A percentile compares a stretch with the other conserved stretches of the same genome.
phyloP scores from a whole-genome alignment of 2,113 vertebrate species.

The Mormyrus lacerda region DNA sequence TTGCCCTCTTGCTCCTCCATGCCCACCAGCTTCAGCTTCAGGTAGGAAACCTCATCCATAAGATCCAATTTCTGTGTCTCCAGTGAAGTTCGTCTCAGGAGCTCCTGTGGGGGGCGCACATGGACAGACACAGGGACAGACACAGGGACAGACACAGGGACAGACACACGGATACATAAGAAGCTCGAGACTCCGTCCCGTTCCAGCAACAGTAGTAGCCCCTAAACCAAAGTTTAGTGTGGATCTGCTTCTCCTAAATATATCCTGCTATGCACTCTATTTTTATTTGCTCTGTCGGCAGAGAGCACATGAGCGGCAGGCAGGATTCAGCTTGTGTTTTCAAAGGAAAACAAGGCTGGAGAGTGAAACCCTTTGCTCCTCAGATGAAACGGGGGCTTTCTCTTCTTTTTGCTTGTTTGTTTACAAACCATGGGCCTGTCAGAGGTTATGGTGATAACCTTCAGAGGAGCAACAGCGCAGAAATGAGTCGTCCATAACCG shows the following conservation, averaged over 20 bases:
- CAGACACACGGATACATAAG: slow-evolving; percentile 29
- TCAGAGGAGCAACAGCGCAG: background rate
- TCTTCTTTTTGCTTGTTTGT: background rate
- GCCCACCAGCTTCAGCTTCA: slow-evolving; percentile 85
- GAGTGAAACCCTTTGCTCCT: background rate
- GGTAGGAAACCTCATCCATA: slow-evolving; percentile 86
- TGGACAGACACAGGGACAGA: slow-evolving; percentile 1
- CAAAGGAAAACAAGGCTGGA: background rate
- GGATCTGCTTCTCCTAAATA: slow-evolving; percentile 64
- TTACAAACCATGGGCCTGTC: background rate
- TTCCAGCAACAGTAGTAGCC: slow-evolving; percentile 30
- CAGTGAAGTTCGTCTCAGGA: slow-evolving; percentile 80
- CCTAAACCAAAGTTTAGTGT: slow-evolving; percentile 52
- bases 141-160: background rate
- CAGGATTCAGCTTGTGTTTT: background rate
- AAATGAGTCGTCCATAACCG: background rate
- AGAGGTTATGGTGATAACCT: background rate
- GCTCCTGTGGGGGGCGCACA: slow-evolving; percentile 61
- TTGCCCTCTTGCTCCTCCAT: slow-evolving; percentile 88
- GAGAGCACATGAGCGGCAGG: slow-evolving; percentile 32
- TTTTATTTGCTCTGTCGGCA: slow-evolving; percentile 66
- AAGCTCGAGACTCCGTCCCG: slow-evolving; percentile 31
- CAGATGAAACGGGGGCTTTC: background rate
- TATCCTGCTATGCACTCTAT: slow-evolving; percentile 69
- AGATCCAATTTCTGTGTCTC: slow-evolving; percentile 89